Evolutionary conservation across 2,888 invertebrate genomes (phyloP), one percentile per base, ranked within the genome.

Genomic region (Copidosoma aretas): DNA sequence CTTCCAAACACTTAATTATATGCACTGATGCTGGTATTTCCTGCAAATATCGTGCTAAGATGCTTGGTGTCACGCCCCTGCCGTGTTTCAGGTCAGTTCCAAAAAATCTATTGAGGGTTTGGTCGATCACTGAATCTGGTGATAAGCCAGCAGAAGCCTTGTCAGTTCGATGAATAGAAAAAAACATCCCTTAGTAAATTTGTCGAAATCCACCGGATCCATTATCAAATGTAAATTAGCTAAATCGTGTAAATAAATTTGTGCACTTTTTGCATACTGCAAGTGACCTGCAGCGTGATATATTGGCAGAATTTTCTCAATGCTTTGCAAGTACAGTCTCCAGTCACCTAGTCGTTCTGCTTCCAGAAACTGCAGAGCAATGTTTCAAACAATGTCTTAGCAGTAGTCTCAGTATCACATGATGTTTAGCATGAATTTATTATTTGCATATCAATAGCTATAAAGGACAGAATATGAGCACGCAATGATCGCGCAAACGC

Each of bases 241-340:
- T 77, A 78, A 78, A 49, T 79, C 76, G 71, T 80, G 79, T 8
- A 79, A 51, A 64, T 78, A 78, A 10, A 79, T n/a, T 25, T 78
- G 77, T 3, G 73, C 73, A 56, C 71, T 74, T 72, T 76, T 78
- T 10, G 78, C 76, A 68, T 79, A 78, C 2, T 64, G n/a, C 25
- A 76, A 75, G 66, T 81, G 79, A 1, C 80, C 80, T 59, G 70
- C 62, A 8, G 77, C 75, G 68, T 78, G 77, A 61, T 77, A 78
- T 43, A 69, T 71, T 15, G 77, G 77, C 51, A 77, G 17, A 71
- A 77, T 76, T 65, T 74, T 21, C n/a, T n/a, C n/a, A n/a, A n/a
- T n/a, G n/a, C n/a, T n/a, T n/a, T n/a, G n/a, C 60, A 15, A 79
- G 64, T 68, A 78, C 12, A 74, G 54, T 19, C 68, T 24, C 73